phyloP scores from a whole-genome alignment of 2,113 vertebrate genomes.

The Eptesicus fuscus region DNA sequence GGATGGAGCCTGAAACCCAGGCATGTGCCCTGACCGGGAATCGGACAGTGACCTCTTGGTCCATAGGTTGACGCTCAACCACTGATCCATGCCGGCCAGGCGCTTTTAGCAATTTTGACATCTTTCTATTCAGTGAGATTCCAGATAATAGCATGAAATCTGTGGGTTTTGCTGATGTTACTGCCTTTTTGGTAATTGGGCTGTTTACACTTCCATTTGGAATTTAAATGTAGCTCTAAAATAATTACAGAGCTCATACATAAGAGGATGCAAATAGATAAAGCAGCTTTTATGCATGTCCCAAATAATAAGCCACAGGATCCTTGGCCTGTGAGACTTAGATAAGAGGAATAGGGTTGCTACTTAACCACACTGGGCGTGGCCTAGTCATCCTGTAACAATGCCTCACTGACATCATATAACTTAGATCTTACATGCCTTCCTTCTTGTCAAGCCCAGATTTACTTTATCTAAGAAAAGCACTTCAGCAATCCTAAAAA shows the following conservation, averaged over 20 bases:
- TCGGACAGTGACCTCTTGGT: too few relatives aligned
- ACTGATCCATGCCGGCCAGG: too few relatives aligned
- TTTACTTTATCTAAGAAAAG: background rate
- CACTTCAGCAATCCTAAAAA: background rate
- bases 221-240: background rate
- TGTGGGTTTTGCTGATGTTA: background rate
- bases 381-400: fast-evolving
- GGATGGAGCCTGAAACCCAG: too few relatives aligned
- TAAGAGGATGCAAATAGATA: background rate
- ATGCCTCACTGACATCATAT: background rate
- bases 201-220: background rate
- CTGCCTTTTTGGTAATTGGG: background rate
- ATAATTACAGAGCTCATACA: background rate
- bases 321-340: background rate
- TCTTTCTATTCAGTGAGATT: background rate
- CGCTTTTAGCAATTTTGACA: background rate
- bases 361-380: too few relatives aligned
- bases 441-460: background rate
- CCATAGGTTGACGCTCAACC: too few relatives aligned
- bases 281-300: background rate
- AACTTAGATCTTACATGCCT: background rate
- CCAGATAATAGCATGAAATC: background rate
- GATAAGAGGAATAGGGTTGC: background rate
- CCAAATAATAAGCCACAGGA: background rate
- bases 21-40: too few relatives aligned